Percentiles rank a stretch among this genome's conserved stretches.
These are phyloP conservation scores for Synanthedon tipuliformis DNA, from an alignment of 2,888 invertebrate genomes.

Conservation along the genomic window DNA sequence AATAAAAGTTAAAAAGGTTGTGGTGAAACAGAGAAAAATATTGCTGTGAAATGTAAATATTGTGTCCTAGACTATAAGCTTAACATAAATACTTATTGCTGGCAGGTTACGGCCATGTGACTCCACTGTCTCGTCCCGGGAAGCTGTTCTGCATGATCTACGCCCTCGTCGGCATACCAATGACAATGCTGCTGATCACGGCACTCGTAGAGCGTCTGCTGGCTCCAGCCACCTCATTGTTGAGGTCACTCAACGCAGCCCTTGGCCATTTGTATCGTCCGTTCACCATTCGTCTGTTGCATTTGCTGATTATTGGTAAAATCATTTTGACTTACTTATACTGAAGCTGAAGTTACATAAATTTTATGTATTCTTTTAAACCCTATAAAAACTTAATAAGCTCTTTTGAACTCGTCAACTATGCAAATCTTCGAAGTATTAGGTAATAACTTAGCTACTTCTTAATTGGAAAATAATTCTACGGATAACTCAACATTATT, in stretches of 20 bases:
- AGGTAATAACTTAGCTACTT: too few relatives aligned
- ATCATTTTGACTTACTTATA: too few relatives aligned
- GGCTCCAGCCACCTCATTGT: slow-evolving; percentile 77
- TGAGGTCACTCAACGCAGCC: slow-evolving; percentile 76
- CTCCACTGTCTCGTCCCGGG: slow-evolving; percentile 86
- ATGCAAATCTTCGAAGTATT: too few relatives aligned
- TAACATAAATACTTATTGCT: background rate
- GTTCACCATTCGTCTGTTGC: slow-evolving; percentile 81
- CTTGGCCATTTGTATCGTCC: slow-evolving; percentile 80
- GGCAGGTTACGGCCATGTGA: slow-evolving; percentile 89
- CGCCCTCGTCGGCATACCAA: slow-evolving; percentile 86
- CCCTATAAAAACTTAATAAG: too few relatives aligned
- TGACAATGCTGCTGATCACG: slow-evolving; percentile 85
- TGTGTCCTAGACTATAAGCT: background rate
- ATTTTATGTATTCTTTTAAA: too few relatives aligned
- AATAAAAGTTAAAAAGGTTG: too few relatives aligned
- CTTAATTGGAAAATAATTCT: too few relatives aligned
- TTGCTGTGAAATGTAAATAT: too few relatives aligned
- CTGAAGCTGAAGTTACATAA: too few relatives aligned
- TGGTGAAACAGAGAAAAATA: too few relatives aligned
- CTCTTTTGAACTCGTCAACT: too few relatives aligned
- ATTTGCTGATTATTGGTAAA: slow-evolving; percentile 77
- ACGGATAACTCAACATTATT: too few relatives aligned
- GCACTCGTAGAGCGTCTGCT: slow-evolving; percentile 85
- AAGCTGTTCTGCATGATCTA: slow-evolving; percentile 91